Conservation (phyloP, 1,140 invertebrate genomes). For the Oncopeltus fasciatus region DNA sequence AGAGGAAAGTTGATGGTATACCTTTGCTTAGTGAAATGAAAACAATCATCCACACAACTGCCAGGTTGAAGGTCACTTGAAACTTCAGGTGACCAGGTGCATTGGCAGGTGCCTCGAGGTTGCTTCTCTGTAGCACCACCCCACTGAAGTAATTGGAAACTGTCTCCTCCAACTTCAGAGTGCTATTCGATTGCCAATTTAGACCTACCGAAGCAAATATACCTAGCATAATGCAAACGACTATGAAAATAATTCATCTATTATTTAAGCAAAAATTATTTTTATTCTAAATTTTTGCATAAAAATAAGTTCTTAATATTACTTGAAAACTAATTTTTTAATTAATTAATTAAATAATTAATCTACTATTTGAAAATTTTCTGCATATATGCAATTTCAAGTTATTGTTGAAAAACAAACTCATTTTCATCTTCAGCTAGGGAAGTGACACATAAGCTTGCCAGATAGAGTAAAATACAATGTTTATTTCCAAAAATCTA, state of each 20-base stretch:
- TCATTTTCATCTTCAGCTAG: no score
- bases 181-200: background rate
- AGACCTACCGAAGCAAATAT: background rate
- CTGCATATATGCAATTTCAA: no score
- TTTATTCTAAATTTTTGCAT: no score
- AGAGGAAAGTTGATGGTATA: no score
- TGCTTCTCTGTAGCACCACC: constrained; percentile 57
- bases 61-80: constrained; percentile 76
- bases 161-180: constrained; percentile 50
- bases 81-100: constrained; percentile 58
- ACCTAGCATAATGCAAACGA: background rate
- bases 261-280: background rate
- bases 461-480: no score
- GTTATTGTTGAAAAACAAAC: no score
- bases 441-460: no score
- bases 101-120: constrained; percentile 41
- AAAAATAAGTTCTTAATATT: no score
- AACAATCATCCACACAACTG: constrained; percentile 78
- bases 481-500: no score
- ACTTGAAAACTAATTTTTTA: no score
- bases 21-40: constrained; percentile 80
- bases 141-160: constrained; percentile 71
- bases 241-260: background rate
- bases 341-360: no score
- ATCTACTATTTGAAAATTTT: no score